Base-by-base conservation (phyloP, 2,797 vertebrate genomes). In the Notamacropus eugenii region DNA sequence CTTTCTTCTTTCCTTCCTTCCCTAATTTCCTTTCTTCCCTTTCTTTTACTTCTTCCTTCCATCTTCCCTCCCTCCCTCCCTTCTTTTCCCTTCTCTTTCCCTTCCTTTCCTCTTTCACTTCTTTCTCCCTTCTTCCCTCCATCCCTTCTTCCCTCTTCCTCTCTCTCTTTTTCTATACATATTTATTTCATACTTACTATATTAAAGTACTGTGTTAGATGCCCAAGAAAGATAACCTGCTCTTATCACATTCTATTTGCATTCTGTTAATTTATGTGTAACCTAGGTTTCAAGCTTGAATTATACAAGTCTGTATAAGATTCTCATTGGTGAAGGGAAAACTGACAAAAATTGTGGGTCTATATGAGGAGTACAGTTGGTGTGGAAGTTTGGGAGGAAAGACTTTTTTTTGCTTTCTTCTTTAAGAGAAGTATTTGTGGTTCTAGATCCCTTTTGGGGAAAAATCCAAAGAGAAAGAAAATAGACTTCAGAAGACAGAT, bases 41-140 rank as follows among this genome's bases (percentile, higher is more conserved):
- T 12, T 24, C 24, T 82, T 5, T 67, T 22, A 14, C 31, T 13
- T 54, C 50, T 31, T 28, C 40, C 27, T 14, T n/a, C 52, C 59
- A 52, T 31, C 31, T 6, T 90, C 34, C 5, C 52, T 29, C 67
- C 12, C 34, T 31, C 22, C 11, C 57, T 46, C 19, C 3, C 6
- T 92, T 24, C 12, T 9, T 34, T 29, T 14, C 3, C 34, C 3
- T 54, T 22, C 55, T 19, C n/a, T n/a, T 24, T 6, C n/a, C 29
- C 13, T 54, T 24, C 1, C 8, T 10, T 29, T 12, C 0, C 3
- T 5, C 92, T 19, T 52, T 24, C 12, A 22, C 12, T 54, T 19
- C 16, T 31, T 22, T 4, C 34, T 22, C 54, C n/a, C 9, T 19
- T 24, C 19, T 3, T 31, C 8, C 1, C 0, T 5, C 1, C 0